phyloP scores from a whole-genome alignment of 64 coral and sea anemone genomes.

The Orbicella faveolata region DNA sequence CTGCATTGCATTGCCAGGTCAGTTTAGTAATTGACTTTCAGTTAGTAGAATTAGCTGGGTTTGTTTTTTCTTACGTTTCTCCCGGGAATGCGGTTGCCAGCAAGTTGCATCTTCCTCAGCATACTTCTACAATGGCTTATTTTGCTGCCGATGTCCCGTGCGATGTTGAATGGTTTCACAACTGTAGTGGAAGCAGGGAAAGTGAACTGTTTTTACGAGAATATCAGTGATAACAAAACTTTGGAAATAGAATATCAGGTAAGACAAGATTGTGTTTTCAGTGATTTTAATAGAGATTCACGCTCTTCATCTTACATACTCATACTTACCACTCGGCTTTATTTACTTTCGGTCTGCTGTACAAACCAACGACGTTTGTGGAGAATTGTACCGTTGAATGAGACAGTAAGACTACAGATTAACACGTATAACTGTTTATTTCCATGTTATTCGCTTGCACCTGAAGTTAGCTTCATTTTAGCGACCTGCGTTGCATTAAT shows the following conservation, averaged over 20 bases:
- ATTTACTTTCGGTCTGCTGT: no score
- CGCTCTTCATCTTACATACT: no score
- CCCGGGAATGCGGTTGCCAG: neutral
- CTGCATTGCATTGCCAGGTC: neutral
- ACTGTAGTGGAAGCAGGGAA: conserved; percentile 45
- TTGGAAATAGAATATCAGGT: conserved; percentile 68
- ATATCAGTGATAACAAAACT: conserved; percentile 33
- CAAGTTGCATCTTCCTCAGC: neutral
- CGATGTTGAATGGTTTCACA: conserved; percentile 59
- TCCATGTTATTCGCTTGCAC: no score
- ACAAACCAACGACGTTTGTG: no score
- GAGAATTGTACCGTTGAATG: no score
- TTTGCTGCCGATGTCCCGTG: conserved; percentile 17
- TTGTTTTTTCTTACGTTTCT: neutral
- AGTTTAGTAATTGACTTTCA: neutral
- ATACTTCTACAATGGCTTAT: conserved; percentile 15
- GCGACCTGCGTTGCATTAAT: no score
- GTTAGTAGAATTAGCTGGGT: neutral
- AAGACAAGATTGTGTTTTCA: neutral
- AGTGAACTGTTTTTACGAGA: conserved; percentile 60
- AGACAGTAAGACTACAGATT: no score
- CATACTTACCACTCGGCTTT: no score
- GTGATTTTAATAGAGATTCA: no score
- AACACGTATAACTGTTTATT: no score
- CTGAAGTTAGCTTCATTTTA: no score